Evolutionary conservation across 2,797 vertebrate species (phyloP), one percentile per base, ranked within the genome.

Genomic region (Oryzias sinensis): DNA sequence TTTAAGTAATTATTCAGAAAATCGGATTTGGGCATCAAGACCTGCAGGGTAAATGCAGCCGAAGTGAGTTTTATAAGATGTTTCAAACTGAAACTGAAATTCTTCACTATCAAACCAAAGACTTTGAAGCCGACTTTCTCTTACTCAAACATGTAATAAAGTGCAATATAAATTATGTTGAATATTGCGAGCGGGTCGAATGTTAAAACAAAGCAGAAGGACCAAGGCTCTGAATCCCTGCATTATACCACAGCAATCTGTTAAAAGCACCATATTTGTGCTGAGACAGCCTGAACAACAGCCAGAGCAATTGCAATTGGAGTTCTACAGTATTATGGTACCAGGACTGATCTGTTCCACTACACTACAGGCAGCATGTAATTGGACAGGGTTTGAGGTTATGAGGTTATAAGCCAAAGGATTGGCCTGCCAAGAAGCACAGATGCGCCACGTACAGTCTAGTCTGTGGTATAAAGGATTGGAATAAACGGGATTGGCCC

Each of bases 381-480:
- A 79, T 83, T 79, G 70, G 68, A 71, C 54, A 15, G 53, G 54
- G 56, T 79, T 76, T 79, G 76, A 80, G 79, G 80, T 83, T 79
- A 77, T 15, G 48, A 64, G 69, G 65, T 76, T 74, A 70, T 77
- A 71, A 80, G 65, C 62, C 62, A 76, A 70, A 79, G 72, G 60
- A 83, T 53, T 76, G 76, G 68, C 15, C 14, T 80, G 77, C 59
- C 77, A 68, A 62, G 65, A 79, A 77, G 65, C 45, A 74, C 75
- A 77, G 74, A 79, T 79, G 69, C 59, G 75, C 65, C 57, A 25
- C 74, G 72, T 45, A 54, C 65, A 62, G 80, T 84, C 73, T 81
- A 72, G 72, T 73, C 79, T 87, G 78, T 72, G 81, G 79, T 79
- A 73, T 18, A 41, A 73, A 62, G 56, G 67, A 74, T 48, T 78